A percentile compares a stretch with the other conserved stretches of the same genome.
phyloP scores from a whole-genome alignment of 2,888 invertebrate species.

The Sesia apiformis region DNA sequence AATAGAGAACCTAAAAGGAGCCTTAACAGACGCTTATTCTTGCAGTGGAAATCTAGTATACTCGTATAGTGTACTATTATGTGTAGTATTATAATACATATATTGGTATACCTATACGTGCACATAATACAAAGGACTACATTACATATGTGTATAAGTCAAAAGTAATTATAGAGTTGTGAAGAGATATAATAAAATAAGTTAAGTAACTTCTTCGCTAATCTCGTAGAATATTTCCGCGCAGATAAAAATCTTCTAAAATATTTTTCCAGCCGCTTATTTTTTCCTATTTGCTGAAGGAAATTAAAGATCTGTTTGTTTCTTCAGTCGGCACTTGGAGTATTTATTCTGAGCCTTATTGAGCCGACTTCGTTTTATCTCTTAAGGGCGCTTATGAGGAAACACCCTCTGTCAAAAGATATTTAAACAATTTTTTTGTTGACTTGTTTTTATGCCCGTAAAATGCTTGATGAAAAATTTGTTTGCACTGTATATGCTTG shows the following conservation, averaged over 20 bases:
- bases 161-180: no score
- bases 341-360: conserved; percentile 40
- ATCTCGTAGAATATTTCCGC: not conserved
- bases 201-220: not conserved
- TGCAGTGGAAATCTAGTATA: no score
- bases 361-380: conserved; percentile 14
- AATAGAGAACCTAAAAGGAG: no score
- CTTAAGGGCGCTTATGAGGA: conserved; percentile 25
- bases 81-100: no score
- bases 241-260: not conserved
- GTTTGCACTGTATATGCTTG: not conserved
- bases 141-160: no score
- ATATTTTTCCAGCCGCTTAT: conserved; percentile 2
- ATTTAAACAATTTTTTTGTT: conserved; percentile 16
- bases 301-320: conserved; percentile 42
- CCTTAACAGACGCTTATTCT: no score
- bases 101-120: no score
- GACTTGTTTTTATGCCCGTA: conserved; percentile 5
- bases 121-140: no score
- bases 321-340: conserved; percentile 30
- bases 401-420: conserved; percentile 15
- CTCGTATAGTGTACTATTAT: no score
- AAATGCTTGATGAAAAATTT: conserved; percentile 15
- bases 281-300: conserved; percentile 39
- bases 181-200: no score